Percentiles rank a stretch among this genome's conserved stretches.
phyloP scores from a whole-genome alignment of 2,113 vertebrate species.

The Larimichthys polyactis region DNA sequence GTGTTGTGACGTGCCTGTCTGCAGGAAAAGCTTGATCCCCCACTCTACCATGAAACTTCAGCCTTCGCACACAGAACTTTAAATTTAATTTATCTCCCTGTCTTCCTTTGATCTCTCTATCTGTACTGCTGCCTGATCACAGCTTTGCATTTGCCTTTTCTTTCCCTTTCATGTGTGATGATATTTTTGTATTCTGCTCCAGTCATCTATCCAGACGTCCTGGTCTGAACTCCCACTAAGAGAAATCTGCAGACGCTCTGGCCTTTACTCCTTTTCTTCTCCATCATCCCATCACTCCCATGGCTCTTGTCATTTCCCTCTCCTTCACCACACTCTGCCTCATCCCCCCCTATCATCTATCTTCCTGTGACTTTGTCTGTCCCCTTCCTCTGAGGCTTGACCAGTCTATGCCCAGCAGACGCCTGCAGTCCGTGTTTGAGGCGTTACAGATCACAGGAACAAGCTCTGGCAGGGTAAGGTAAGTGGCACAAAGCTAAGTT shows the following conservation, averaged over 20 bases:
- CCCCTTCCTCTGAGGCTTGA: slow-evolving; percentile 3
- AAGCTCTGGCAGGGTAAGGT: background rate
- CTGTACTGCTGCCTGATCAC: slow-evolving; percentile 4
- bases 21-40: slow-evolving; percentile 1
- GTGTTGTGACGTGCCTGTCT: slow-evolving; percentile 13
- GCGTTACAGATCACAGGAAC: slow-evolving; percentile 1
- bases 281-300: slow-evolving; percentile 4
- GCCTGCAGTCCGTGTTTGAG: background rate
- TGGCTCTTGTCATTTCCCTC: background rate
- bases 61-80: slow-evolving; percentile 7
- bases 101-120: slow-evolving; percentile 47
- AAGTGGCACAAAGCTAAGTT: background rate
- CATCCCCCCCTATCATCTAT: slow-evolving; percentile 4
- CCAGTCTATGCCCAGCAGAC: slow-evolving; percentile 7
- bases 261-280: background rate
- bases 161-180: slow-evolving; percentile 30
- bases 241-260: background rate
- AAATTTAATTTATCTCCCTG: slow-evolving; percentile 15
- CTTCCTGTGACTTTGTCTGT: slow-evolving; percentile 20
- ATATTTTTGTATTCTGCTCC: slow-evolving; percentile 35
- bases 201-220: slow-evolving; percentile 6
- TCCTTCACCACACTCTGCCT: background rate
- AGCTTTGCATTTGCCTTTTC: slow-evolving; percentile 13
- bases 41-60: background rate
- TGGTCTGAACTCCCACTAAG: background rate